Evolutionary conservation across 1,140 invertebrate species (phyloP).

Genomic region (Sipha flava): DNA sequence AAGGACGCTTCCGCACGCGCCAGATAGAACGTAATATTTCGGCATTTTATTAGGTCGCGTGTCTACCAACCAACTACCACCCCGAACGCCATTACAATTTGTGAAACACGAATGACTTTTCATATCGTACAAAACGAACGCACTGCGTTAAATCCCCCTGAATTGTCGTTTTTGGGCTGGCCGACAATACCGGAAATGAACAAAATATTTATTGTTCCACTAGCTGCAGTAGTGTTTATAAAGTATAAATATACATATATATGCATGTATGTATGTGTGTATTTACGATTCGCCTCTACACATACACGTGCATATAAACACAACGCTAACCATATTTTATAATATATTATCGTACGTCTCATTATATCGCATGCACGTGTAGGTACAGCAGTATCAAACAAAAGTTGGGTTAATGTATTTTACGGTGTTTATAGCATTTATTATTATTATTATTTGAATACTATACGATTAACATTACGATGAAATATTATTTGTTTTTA

Average conservation of each 20-base stretch:
- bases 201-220: constrained; percentile 24
- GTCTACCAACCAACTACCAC: neutral
- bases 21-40: neutral
- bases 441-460: no score
- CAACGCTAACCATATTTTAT: neutral
- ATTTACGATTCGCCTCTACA: no score
- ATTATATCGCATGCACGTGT: neutral
- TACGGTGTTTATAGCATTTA: no score
- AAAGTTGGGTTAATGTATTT: neutral
- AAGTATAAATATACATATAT: no score
- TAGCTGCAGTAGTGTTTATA: no score
- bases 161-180: neutral
- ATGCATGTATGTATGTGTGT: no score
- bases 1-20: neutral
- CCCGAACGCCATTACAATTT: neutral
- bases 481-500: no score
- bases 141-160: neutral
- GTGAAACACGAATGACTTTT: constrained; percentile 17
- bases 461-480: no score
- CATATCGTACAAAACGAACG: neutral
- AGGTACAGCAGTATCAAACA: neutral
- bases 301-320: no score
- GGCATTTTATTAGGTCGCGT: neutral
- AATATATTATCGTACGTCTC: neutral
- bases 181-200: constrained; percentile 21